These are phyloP conservation scores for Microchirus variegatus DNA, from an alignment of 2,797 vertebrate genomes.

Conservation along the genomic window DNA sequence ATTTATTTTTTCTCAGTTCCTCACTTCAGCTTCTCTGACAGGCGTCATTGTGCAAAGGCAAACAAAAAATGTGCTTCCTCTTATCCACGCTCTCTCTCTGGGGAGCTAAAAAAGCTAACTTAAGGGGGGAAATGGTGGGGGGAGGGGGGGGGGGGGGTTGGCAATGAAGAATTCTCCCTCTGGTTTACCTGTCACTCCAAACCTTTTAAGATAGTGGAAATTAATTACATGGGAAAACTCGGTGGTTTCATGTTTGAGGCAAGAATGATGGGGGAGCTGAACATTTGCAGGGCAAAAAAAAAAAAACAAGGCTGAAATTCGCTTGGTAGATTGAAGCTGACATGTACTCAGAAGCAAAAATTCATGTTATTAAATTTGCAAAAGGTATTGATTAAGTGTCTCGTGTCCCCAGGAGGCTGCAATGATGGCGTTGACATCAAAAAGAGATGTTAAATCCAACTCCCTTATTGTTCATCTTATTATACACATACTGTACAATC, in stretches of 20 bases:
- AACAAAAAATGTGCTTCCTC: constrained; percentile 63
- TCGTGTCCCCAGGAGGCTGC: constrained; percentile 44
- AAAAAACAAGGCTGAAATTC: constrained; percentile 47
- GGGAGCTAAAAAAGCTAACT: constrained; percentile 61
- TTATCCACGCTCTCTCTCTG: constrained; percentile 44
- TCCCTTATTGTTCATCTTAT: constrained; percentile 7
- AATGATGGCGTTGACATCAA: constrained; percentile 59
- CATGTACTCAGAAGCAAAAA: constrained; percentile 51
- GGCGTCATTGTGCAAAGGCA: constrained; percentile 64
- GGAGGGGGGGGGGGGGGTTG: constrained; percentile 40
- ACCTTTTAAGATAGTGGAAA: constrained; percentile 57
- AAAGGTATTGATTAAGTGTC: constrained; percentile 78
- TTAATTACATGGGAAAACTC: constrained; percentile 64
- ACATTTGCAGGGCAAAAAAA: constrained; percentile 46
- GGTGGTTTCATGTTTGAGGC: constrained; percentile 58
- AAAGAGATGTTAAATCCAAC: constrained; percentile 57
- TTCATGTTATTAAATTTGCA: constrained; percentile 71
- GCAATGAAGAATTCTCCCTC: constrained; percentile 65
- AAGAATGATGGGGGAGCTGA: constrained; percentile 49
- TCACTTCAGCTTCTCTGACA: constrained; percentile 60
- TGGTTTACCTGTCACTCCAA: constrained; percentile 71
- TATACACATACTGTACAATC: too few species aligned
- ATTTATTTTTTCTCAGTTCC: constrained; percentile 36
- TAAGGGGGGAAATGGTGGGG: constrained; percentile 40
- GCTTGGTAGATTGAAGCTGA: constrained; percentile 47